Conservation (phyloP, 35 echinoderm and acorn worm species). For the Apostichopus parvimensis region DNA sequence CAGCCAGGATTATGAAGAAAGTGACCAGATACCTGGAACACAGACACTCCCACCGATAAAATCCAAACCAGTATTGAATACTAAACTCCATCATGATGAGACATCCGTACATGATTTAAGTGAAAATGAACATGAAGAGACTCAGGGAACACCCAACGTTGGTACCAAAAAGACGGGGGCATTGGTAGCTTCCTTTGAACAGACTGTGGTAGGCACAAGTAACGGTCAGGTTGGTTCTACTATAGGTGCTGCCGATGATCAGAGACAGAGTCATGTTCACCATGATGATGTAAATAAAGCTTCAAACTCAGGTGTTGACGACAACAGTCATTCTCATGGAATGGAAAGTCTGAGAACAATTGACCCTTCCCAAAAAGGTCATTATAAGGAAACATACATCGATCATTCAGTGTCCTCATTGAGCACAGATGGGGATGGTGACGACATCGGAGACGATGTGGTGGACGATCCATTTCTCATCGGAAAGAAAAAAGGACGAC, state of each 20-base stretch:
- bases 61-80: neutral
- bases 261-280: neutral
- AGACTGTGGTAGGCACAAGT: too few relatives aligned
- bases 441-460: neutral
- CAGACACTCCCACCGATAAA: neutral
- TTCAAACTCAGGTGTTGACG: neutral
- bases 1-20: neutral
- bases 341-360: neutral
- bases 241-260: neutral
- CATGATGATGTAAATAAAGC: neutral
- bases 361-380: conserved; percentile 1
- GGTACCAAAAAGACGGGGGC: too few relatives aligned
- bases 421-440: conserved; percentile 30
- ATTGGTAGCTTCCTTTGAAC: too few relatives aligned
- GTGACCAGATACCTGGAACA: neutral
- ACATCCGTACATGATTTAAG: too few relatives aligned
- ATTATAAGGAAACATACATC: conserved; percentile 26
- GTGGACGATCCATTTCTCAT: neutral
- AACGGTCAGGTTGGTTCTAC: neutral
- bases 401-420: conserved; percentile 27
- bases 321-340: neutral
- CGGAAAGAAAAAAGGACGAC: neutral
- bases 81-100: too few relatives aligned
- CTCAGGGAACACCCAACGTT: too few relatives aligned
- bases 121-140: too few relatives aligned